Conservation (phyloP, 2,113 vertebrate species). For the Asarcornis scutulata region DNA sequence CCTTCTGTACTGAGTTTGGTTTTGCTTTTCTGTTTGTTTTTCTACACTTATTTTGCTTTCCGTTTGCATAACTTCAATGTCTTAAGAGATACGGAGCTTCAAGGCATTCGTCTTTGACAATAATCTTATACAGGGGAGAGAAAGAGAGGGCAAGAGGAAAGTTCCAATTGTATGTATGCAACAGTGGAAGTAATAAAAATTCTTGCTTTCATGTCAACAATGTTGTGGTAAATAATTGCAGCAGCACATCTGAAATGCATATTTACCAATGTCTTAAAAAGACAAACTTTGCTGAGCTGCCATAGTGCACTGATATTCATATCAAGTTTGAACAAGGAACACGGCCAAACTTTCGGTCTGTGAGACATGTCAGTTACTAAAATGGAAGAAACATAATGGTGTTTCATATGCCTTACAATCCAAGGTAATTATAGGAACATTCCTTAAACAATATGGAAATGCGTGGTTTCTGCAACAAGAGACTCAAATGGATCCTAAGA, state of each 20-base stretch:
- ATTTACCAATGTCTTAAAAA: background rate
- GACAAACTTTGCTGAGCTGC: background rate
- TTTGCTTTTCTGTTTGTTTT: background rate
- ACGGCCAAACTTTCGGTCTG: background rate
- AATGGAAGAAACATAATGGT: background rate
- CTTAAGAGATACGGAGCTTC: background rate
- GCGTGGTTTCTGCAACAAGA: background rate
- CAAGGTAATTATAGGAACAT: background rate
- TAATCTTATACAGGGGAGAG: background rate
- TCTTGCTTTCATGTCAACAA: background rate
- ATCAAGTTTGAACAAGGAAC: background rate
- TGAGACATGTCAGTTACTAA: background rate
- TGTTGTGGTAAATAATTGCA: background rate
- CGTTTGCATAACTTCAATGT: background rate
- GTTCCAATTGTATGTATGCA: background rate
- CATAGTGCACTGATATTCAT: background rate
- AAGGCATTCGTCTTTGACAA: background rate
- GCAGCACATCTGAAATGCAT: background rate
- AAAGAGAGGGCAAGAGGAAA: background rate
- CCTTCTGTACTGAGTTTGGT: background rate
- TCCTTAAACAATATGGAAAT: background rate
- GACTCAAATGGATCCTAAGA: background rate
- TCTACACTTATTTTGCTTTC: background rate
- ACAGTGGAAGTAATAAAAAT: background rate
- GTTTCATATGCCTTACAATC: background rate